A percentile compares a stretch with the other conserved stretches of the same genome.
phyloP scores from a whole-genome alignment of 1,140 invertebrate species.

The Drosophila subobscura region DNA sequence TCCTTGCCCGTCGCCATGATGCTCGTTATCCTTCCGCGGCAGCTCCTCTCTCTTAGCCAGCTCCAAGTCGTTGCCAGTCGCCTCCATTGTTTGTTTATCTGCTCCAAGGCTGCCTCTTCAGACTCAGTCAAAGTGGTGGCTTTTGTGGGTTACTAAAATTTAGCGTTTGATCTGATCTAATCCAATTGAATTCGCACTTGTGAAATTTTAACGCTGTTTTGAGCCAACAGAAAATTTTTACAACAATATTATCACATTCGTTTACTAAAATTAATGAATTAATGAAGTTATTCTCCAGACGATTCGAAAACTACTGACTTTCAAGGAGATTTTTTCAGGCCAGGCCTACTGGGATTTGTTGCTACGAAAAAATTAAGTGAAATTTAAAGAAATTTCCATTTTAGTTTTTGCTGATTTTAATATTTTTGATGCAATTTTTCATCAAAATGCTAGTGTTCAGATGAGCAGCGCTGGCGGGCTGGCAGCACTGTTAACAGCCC shows the following conservation, averaged over 20 bases:
- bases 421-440: too few species aligned
- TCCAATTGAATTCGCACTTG: conserved; percentile 19
- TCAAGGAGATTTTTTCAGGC: not conserved
- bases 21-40: not conserved
- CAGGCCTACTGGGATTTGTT: not conserved
- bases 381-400: too few species aligned
- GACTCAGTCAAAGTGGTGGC: conserved; percentile 4
- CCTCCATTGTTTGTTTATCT: conserved; percentile 7
- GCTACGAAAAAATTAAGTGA: too few species aligned
- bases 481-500: too few species aligned
- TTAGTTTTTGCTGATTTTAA: too few species aligned
- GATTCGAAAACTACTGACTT: conserved; percentile 42
- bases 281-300: conserved; percentile 37
- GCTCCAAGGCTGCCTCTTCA: not conserved
- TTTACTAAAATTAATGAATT: conserved; percentile 48
- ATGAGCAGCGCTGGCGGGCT: too few species aligned
- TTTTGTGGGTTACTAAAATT: conserved; percentile 53
- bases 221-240: conserved; percentile 78
- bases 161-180: conserved; percentile 15
- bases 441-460: too few species aligned
- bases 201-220: conserved; percentile 47
- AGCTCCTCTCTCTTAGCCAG: conserved; percentile 10
- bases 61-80: conserved; percentile 54
- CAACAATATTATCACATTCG: conserved; percentile 44
- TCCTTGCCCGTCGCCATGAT: not conserved